Conservation (phyloP, 2,113 vertebrate genomes). For the Albula goreensis region DNA sequence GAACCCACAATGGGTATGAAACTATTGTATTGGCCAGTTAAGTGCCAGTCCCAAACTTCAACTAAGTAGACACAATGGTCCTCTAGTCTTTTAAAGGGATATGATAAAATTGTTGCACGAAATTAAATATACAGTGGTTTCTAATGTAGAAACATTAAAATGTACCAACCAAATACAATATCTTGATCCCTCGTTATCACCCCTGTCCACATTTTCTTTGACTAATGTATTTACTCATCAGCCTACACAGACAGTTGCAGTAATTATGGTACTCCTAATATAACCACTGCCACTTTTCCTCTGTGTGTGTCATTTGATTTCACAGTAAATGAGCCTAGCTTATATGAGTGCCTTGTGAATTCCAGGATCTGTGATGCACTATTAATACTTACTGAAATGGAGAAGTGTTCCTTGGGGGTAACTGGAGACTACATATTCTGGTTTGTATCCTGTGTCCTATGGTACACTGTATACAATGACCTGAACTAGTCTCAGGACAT, state of each 20-base stretch:
- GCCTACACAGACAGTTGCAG: neutral
- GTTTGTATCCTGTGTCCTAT: neutral
- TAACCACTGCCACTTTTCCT: slow-evolving; percentile 4
- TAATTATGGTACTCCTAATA: neutral
- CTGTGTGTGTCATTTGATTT: slow-evolving; percentile 50
- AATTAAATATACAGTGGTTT: no score
- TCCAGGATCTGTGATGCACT: slow-evolving; percentile 54
- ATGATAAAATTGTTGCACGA: no score
- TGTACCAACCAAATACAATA: neutral
- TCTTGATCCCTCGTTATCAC: neutral
- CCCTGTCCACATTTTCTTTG: neutral
- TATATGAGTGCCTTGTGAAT: slow-evolving; percentile 57
- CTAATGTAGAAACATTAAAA: neutral
- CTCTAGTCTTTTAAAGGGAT: no score
- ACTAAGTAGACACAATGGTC: no score
- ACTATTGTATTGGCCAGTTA: no score
- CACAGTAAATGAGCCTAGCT: slow-evolving; percentile 42
- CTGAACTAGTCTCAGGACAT: neutral
- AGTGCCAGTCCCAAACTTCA: no score
- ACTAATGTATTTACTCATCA: neutral
- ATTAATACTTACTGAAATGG: slow-evolving; percentile 65
- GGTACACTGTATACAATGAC: neutral
- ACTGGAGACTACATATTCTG: slow-evolving; percentile 49
- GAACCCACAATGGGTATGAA: no score
- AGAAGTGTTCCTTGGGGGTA: slow-evolving; percentile 64